These are phyloP conservation scores for Gobius niger DNA, from an alignment of 2,113 vertebrate species.

Conservation along the genomic window DNA sequence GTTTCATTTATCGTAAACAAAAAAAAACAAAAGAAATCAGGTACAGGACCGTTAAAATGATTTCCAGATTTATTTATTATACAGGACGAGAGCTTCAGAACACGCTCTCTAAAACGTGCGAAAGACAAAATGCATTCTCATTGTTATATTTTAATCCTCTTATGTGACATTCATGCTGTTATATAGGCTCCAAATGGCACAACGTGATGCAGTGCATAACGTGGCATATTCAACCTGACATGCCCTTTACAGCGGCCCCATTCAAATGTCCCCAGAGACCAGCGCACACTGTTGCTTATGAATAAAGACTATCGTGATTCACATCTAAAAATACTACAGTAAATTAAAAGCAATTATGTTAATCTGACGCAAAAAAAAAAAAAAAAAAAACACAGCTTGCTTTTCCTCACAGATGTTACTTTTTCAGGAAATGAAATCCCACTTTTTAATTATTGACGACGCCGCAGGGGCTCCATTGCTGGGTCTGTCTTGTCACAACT, in stretches of 20 bases:
- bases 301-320: neutral
- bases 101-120: no score
- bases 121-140: neutral
- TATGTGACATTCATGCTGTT: conserved; percentile 27
- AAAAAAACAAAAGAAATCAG: no score
- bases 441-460: conserved; percentile 24
- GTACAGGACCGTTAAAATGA: no score
- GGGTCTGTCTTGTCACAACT: conserved; percentile 14
- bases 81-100: no score
- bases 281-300: conserved; percentile 25
- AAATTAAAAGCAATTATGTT: neutral
- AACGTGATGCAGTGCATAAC: conserved; percentile 23
- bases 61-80: no score
- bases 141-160: conserved; percentile 12
- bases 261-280: conserved; percentile 39
- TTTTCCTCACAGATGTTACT: neutral
- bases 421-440: neutral
- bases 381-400: no score
- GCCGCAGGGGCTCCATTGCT: conserved; percentile 16
- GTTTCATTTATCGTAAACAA: no score
- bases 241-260: conserved; percentile 54
- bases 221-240: conserved; percentile 52
- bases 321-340: neutral
- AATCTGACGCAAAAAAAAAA: neutral
- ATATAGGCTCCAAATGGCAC: conserved; percentile 36